Conservation (phyloP, 2,113 vertebrate genomes). For the Toxotes jaculatrix region DNA sequence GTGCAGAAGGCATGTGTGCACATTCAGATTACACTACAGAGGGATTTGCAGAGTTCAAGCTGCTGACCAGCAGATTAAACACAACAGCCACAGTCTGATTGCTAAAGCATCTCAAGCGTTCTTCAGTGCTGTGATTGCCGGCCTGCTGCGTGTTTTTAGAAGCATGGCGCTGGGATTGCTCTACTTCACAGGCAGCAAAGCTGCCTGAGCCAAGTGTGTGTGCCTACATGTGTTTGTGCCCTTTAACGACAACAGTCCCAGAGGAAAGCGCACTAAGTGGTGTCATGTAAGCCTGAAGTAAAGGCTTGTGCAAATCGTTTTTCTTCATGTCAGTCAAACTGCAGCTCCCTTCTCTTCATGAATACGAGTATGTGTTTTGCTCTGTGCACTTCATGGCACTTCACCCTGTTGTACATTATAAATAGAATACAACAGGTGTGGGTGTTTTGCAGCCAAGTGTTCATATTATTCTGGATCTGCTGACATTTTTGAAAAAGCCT, state of each 20-base stretch:
- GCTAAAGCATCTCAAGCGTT: background rate
- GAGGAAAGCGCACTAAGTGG: background rate
- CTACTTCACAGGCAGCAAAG: background rate
- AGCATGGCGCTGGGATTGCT: background rate
- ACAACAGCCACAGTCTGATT: background rate
- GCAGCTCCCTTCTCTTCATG: background rate
- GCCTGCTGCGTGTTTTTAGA: background rate
- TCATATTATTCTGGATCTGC: background rate
- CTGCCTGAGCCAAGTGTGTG: background rate
- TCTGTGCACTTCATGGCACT: background rate
- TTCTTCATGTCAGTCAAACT: background rate
- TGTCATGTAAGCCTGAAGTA: background rate
- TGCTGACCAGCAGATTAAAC: background rate
- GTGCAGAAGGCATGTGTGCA: slow-evolving; percentile 17
- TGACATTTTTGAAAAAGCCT: background rate
- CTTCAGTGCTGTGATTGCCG: background rate
- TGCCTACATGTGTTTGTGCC: background rate
- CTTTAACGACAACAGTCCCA: background rate
- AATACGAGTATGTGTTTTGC: background rate
- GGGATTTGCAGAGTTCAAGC: slow-evolving; percentile 2
- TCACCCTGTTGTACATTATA: background rate
- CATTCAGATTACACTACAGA: background rate
- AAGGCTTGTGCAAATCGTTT: background rate
- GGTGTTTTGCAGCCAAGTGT: background rate
- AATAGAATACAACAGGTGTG: background rate